A percentile compares a stretch with the other conserved stretches of the same genome.
Conservation (phyloP, 1,140 invertebrate genomes). For the Chlorops oryzae region DNA sequence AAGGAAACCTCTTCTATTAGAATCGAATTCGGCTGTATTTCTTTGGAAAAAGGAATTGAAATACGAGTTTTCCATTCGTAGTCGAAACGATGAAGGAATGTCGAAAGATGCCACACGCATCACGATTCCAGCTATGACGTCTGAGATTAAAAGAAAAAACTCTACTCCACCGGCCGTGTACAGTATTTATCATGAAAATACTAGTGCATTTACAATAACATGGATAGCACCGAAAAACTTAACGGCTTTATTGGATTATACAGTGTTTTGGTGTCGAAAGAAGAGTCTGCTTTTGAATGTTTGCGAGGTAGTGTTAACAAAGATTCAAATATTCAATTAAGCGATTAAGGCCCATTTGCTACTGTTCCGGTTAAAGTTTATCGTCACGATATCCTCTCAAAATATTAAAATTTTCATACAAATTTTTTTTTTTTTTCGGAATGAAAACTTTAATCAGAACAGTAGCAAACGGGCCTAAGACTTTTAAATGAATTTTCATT, state of each 20-base stretch:
- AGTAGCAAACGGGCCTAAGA: no score
- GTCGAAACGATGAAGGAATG: conserved; percentile 25
- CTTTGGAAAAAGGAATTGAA: conserved; percentile 2
- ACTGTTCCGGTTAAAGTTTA: no score
- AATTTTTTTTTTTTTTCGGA: no score
- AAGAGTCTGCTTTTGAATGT: conserved; percentile 25
- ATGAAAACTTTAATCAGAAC: no score
- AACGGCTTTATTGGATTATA: conserved; percentile 26
- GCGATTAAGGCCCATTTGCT: no score
- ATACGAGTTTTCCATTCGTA: conserved; percentile 30
- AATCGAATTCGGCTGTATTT: conserved; percentile 6
- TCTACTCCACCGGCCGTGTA: conserved; percentile 29
- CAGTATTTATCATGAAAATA: conserved; percentile 31
- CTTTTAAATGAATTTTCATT: no score
- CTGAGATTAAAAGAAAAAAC: conserved; percentile 15
- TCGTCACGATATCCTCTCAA: no score
- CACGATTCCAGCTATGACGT: conserved; percentile 20
- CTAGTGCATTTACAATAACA: conserved; percentile 31
- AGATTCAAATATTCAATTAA: no score
- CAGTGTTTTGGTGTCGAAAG: conserved; percentile 37
- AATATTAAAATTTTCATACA: no score
- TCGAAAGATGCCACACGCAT: conserved; percentile 29
- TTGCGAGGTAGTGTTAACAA: conserved; percentile 29
- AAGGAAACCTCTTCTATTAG: conserved; percentile 3
- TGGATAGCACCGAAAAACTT: conserved; percentile 30